Evolutionary conservation across 2,113 vertebrate genomes (phyloP), one percentile per base, ranked within the genome.

Genomic region (Cyphomyrus plagiostoma): DNA sequence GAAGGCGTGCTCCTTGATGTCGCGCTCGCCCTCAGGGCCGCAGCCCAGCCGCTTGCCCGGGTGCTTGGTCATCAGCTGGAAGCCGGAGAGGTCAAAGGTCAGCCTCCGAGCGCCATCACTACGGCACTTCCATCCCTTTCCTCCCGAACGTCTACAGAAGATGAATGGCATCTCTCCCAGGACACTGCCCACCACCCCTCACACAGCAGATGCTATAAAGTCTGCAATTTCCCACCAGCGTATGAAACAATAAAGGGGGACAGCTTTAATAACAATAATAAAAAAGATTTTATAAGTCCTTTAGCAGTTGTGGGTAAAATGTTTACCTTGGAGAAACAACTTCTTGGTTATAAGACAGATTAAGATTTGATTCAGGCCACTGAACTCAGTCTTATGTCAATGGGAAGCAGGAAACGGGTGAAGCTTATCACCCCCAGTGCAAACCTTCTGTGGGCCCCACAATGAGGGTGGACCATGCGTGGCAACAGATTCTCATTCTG

Each of bases 41-140:
- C 98, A 99, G 52, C 98, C 98, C 92, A 99, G 95, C 30, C 98
- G 97, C 92, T 99, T 99, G 87, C 96, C 98, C 0, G 98, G 98
- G 92, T 99, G 98, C 93, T 99, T 99, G 91, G 98, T 99, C 98
- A 99, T 99, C 92, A 99, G 95, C 98, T 99, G n/a, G 52, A 91
- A 90, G 46, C 26, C 30, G 58, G 87, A 89, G 45, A 56, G 17
- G 58, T 49, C 26, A 90, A 70, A 45, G 52, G 50, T 89, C 35
- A 89, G 87, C 87, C 86, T 21, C 26, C 83, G 0, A 26, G n/a
- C 45, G 2, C 83, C 83, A 88, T 35, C 46, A 50, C 15, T 19
- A 8, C 2, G 45, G 26, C 62, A 77, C 26, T 4, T 74, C 9
- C 42, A 9, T 82, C 88, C 42, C 7, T 50, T 58, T 26, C 7